Percentiles rank a stretch among this genome's conserved stretches.
phyloP scores from a whole-genome alignment of 2,797 vertebrate genomes.

The Crypturellus tataupa region DNA sequence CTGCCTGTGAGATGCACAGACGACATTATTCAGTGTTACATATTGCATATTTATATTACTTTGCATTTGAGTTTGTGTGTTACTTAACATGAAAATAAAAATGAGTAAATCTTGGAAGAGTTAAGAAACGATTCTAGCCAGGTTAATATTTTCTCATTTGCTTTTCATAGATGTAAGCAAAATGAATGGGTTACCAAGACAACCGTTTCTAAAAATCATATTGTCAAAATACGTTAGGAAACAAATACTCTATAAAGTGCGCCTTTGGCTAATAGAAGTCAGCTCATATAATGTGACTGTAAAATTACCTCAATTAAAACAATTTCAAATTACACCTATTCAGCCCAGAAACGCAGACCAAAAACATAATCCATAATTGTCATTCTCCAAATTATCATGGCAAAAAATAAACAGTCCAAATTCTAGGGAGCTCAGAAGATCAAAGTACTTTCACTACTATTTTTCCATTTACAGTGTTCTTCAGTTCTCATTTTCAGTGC shows the following conservation, averaged over 20 bases:
- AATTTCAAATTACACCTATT: not conserved
- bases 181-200: slow-evolving; percentile 56
- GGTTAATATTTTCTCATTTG: not conserved
- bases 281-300: not conserved
- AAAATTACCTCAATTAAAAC: slow-evolving; percentile 28
- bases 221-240: slow-evolving; percentile 58
- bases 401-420: not conserved
- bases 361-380: not conserved
- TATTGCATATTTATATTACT: slow-evolving; percentile 6
- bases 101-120: not conserved
- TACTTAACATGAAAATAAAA: slow-evolving; percentile 16
- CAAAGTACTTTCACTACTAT: not conserved
- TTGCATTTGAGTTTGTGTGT: not conserved
- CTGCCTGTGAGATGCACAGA: not conserved
- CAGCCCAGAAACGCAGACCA: not conserved
- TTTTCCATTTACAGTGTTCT: not conserved
- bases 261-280: slow-evolving; percentile 15
- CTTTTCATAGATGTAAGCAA: slow-evolving; percentile 43
- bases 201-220: slow-evolving; percentile 46
- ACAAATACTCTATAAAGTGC: slow-evolving; percentile 41
- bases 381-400: not conserved
- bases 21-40: not conserved
- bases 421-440: not conserved
- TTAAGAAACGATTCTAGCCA: not conserved
- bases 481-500: not conserved